Conservation (phyloP, 1,140 invertebrate species). For the Macrobrachium nipponense region DNA sequence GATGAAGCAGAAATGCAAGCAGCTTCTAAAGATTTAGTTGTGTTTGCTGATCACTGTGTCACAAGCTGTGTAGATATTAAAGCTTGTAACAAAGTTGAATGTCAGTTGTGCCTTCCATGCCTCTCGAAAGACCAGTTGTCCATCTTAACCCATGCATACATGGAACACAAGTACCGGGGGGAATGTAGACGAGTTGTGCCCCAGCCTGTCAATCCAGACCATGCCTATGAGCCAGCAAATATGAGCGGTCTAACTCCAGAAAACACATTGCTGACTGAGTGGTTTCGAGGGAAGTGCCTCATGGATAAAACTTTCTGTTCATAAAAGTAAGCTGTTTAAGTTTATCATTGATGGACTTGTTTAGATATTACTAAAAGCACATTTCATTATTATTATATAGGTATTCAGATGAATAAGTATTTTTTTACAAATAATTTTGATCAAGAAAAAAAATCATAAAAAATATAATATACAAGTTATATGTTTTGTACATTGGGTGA, state of each 20-base stretch:
- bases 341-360: no score
- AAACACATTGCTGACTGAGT: conserved; percentile 79
- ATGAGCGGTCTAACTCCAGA: conserved; percentile 72
- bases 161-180: conserved; percentile 82
- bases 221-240: conserved; percentile 65
- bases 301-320: conserved; percentile 79
- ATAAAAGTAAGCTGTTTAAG: not conserved
- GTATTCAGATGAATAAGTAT: no score
- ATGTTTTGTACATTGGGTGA: no score
- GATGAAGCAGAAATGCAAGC: conserved; percentile 78
- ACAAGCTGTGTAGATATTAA: conserved; percentile 73
- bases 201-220: conserved; percentile 71
- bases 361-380: not conserved
- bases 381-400: no score
- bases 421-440: no score
- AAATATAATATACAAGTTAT: no score
- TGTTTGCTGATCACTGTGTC: conserved; percentile 79
- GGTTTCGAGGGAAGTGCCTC: conserved; percentile 87
- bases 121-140: conserved; percentile 74
- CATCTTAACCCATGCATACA: conserved; percentile 77
- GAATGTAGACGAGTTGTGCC: conserved; percentile 86
- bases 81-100: conserved; percentile 78
- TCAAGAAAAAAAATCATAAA: no score
- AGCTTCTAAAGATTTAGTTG: conserved; percentile 83
- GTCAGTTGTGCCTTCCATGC: conserved; percentile 83